Percentiles rank a stretch among this genome's conserved stretches.
These are phyloP conservation scores for Nothoprocta perdicaria DNA, from an alignment of 2,113 vertebrate genomes.

Conservation along the genomic window DNA sequence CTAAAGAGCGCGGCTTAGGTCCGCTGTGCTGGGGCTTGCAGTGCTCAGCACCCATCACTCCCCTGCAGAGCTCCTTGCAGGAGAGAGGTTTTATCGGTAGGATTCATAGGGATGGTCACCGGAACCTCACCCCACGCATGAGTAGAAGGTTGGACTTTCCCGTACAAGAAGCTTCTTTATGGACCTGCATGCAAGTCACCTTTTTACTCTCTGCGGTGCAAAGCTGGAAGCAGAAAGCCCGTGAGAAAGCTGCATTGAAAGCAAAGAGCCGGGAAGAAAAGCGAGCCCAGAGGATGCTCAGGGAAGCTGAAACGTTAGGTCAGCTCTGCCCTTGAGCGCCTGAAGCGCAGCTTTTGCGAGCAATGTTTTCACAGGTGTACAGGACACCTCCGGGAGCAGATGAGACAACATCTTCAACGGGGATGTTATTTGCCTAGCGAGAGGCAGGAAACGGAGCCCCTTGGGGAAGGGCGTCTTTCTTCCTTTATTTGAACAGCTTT, in stretches of 20 bases:
- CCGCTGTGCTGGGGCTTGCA: neutral
- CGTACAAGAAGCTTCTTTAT: neutral
- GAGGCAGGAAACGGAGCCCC: neutral
- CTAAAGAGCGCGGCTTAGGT: neutral
- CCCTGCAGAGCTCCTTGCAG: neutral
- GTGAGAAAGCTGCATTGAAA: neutral
- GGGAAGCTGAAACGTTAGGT: neutral
- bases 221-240: neutral
- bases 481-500: slow-evolving; percentile 39
- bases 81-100: neutral
- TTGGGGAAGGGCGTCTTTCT: neutral
- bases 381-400: neutral
- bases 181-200: neutral
- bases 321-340: neutral
- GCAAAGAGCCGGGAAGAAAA: neutral
- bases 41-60: neutral
- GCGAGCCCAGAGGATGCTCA: neutral
- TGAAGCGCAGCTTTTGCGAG: neutral
- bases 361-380: slow-evolving; percentile 28
- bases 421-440: neutral
- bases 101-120: no score
- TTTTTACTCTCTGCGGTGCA: neutral
- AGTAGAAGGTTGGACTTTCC: neutral
- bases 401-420: neutral
- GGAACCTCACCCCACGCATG: no score